Conservation (phyloP, 2,888 invertebrate genomes). For the Cosmia pyralina region DNA sequence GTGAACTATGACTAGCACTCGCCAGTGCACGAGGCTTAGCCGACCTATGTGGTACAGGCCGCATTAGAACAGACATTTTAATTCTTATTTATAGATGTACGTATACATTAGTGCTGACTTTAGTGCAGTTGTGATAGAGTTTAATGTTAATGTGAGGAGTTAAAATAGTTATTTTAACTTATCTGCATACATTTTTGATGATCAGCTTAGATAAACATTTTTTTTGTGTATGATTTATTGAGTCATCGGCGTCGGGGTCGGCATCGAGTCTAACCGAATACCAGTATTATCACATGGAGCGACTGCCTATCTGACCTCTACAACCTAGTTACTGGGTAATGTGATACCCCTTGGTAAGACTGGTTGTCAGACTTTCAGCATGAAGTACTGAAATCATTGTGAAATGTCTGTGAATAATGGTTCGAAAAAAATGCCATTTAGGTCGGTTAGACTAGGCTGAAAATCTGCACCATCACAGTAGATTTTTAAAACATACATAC, state of each 20-base stretch:
- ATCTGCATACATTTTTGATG: not conserved
- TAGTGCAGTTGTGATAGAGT: slow-evolving; percentile 21
- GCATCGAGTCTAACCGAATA: too few species aligned
- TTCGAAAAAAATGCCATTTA: not conserved
- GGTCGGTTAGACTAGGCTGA: not conserved
- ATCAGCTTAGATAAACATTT: not conserved
- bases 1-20: slow-evolving; percentile 66
- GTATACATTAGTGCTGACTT: slow-evolving; percentile 25
- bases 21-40: slow-evolving; percentile 54
- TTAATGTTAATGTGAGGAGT: slow-evolving; percentile 12
- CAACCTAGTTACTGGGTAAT: too few species aligned
- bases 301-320: too few species aligned
- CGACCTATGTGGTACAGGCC: slow-evolving; percentile 40
- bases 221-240: not conserved
- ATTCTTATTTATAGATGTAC: slow-evolving; percentile 63
- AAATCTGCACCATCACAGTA: not conserved
- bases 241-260: too few species aligned
- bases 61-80: slow-evolving; percentile 57
- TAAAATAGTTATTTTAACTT: not conserved
- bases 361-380: not conserved
- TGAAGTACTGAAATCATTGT: not conserved
- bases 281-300: too few species aligned
- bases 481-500: slow-evolving; percentile 14
- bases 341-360: too few species aligned
- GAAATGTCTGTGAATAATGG: not conserved